phyloP scores from a whole-genome alignment of 2,113 vertebrate genomes.

The Ceyx cyanopectus region DNA sequence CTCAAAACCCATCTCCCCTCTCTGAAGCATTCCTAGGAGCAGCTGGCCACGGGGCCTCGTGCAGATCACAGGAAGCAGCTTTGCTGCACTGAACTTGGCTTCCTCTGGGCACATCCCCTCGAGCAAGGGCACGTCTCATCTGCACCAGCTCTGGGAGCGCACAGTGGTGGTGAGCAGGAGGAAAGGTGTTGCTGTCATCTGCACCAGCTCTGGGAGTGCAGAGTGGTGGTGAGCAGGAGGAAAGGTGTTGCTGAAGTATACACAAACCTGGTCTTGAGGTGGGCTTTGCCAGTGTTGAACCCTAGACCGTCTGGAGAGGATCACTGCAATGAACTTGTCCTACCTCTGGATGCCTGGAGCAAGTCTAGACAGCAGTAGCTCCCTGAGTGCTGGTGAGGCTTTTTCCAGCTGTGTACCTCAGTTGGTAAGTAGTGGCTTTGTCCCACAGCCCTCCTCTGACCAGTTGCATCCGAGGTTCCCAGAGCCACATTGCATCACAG shows the following conservation, averaged over 20 bases:
- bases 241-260: neutral
- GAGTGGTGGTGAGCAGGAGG: neutral
- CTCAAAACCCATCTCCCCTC: slow-evolving; percentile 4
- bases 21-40: slow-evolving; percentile 35
- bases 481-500: slow-evolving; percentile 11
- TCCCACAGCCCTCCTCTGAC: slow-evolving; percentile 16
- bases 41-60: slow-evolving; percentile 25
- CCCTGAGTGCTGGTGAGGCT: neutral
- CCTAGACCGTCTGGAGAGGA: neutral
- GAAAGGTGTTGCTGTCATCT: neutral
- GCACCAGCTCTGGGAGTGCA: neutral
- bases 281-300: neutral
- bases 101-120: slow-evolving; percentile 7
- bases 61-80: slow-evolving; percentile 51
- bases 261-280: neutral
- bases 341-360: neutral
- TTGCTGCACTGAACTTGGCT: neutral
- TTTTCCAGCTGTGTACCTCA: neutral
- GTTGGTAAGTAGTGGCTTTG: neutral
- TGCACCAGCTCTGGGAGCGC: neutral
- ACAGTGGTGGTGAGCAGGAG: neutral
- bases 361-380: neutral
- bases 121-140: neutral
- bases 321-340: neutral
- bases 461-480: neutral